Evolutionary conservation across 1,140 invertebrate genomes (phyloP).

Genomic region (Mizuhopecten yessoensis): DNA sequence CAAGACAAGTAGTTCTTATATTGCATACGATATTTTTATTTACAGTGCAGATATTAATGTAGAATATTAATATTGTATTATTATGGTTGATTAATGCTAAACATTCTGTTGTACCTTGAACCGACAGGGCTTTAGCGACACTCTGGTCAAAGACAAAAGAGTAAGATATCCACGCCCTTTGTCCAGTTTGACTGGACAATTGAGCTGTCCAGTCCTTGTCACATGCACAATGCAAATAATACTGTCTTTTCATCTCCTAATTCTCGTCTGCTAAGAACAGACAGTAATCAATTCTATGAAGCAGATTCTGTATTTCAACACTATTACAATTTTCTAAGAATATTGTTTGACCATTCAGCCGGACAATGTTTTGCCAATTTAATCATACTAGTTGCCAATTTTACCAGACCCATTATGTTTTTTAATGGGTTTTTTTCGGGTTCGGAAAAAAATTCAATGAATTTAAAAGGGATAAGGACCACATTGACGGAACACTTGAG

Average conservation of each 20-base stretch:
- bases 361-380: too few species aligned
- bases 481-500: background rate
- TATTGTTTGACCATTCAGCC: too few species aligned
- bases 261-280: background rate
- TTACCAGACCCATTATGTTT: too few species aligned
- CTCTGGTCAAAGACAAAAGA: constrained; percentile 49
- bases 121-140: constrained; percentile 47
- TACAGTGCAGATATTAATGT: background rate
- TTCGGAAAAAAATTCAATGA: too few species aligned
- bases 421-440: too few species aligned
- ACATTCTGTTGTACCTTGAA: background rate
- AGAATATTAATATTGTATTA: background rate
- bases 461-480: too few species aligned
- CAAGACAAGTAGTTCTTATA: background rate
- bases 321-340: background rate
- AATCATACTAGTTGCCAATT: too few species aligned
- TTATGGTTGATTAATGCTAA: background rate
- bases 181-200: background rate
- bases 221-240: constrained; percentile 31
- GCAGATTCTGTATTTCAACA: background rate
- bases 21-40: background rate
- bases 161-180: constrained; percentile 18
- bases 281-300: background rate
- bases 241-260: background rate
- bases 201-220: background rate